A percentile compares a stretch with the other conserved stretches of the same genome.
phyloP scores from a whole-genome alignment of 2,797 vertebrate species.

The Poecilia velifera region DNA sequence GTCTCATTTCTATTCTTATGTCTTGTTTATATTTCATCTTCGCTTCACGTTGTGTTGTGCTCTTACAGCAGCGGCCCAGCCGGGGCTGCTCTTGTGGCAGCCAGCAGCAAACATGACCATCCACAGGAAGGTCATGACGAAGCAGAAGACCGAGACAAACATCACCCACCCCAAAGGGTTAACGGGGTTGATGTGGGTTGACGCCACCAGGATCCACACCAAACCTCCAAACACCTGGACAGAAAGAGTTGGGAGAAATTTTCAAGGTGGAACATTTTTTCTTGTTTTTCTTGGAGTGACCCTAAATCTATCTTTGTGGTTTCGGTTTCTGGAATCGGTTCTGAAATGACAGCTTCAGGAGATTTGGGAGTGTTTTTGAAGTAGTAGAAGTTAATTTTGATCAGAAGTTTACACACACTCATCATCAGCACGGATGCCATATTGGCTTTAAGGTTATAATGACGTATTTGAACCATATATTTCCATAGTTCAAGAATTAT shows the following conservation, averaged over 20 bases:
- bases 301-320: background rate
- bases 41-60: background rate
- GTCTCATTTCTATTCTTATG: background rate
- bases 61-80: conserved; percentile 77
- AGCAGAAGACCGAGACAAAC: conserved; percentile 92
- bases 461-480: background rate
- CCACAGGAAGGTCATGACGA: conserved; percentile 84
- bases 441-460: background rate
- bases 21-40: background rate
- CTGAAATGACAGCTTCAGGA: background rate
- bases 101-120: conserved; percentile 75
- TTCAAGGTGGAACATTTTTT: background rate
- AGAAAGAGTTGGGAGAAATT: background rate
- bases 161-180: conserved; percentile 90
- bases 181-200: conserved; percentile 51
- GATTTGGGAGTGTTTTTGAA: background rate
- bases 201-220: conserved; percentile 92
- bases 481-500: background rate
- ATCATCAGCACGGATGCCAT: background rate
- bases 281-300: background rate
- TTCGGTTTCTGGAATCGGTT: background rate
- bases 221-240: conserved; percentile 86
- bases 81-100: conserved; percentile 65
- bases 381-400: background rate
- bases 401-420: background rate